A percentile compares a stretch with the other conserved stretches of the same genome.
Conservation (phyloP, 1,140 invertebrate genomes). For the Dysdera silvatica region DNA sequence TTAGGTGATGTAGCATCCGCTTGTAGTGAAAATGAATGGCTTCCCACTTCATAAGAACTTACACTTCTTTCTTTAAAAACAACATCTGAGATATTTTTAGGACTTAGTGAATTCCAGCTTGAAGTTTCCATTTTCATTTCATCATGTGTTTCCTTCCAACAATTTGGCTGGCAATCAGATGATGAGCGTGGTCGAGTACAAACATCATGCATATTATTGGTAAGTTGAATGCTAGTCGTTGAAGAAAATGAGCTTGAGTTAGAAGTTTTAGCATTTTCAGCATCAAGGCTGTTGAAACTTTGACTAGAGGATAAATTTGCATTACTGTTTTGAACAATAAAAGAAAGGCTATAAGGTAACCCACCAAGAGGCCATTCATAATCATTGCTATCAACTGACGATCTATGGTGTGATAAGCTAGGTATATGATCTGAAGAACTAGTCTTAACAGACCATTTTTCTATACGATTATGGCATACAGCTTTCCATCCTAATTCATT, state of each 20-base stretch:
- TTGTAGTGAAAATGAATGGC: no score
- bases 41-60: no score
- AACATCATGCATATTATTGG: no score
- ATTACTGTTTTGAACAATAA: slow-evolving; percentile 2
- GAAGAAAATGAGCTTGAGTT: no score
- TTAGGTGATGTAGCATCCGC: no score
- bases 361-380: slow-evolving; percentile 13
- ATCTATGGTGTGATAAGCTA: slow-evolving; percentile 14
- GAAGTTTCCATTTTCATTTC: not conserved
- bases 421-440: slow-evolving; percentile 30
- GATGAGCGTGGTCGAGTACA: slow-evolving; percentile 26
- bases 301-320: slow-evolving; percentile 1
- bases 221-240: no score
- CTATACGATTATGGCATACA: slow-evolving; percentile 67
- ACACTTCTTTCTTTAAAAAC: no score
- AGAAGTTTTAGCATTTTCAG: no score
- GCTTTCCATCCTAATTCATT: slow-evolving; percentile 70
- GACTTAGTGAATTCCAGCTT: no score
- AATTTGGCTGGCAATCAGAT: slow-evolving; percentile 37
- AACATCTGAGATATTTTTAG: no score
- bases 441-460: slow-evolving; percentile 72
- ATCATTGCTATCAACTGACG: slow-evolving; percentile 24
- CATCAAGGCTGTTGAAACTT: not conserved
- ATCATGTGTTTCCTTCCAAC: slow-evolving; percentile 52
- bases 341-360: slow-evolving; percentile 18